Evolutionary conservation across 2,888 invertebrate species (phyloP).

Genomic region (Himalopsyche japonica): DNA sequence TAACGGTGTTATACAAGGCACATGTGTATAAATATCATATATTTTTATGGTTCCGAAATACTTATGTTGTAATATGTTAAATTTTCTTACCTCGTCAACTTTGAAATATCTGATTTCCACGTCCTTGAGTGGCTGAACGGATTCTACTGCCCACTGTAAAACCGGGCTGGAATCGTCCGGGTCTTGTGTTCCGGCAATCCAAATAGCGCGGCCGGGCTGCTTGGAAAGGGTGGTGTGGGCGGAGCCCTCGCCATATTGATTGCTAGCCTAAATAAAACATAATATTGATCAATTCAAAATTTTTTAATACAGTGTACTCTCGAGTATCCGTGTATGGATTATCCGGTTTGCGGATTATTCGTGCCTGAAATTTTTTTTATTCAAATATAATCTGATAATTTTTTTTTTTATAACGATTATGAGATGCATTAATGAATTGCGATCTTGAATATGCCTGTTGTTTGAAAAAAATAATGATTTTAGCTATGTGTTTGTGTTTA

Average conservation of each 20-base stretch:
- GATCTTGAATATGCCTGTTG: too few species aligned
- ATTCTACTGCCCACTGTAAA: conserved; percentile 55
- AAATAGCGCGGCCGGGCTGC: conserved; percentile 40
- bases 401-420: too few species aligned
- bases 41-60: too few species aligned
- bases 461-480: too few species aligned
- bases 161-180: conserved; percentile 45
- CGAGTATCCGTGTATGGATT: too few species aligned
- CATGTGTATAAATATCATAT: too few species aligned
- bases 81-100: conserved; percentile 46
- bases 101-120: conserved; percentile 54
- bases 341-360: too few species aligned
- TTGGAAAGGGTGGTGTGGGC: conserved; percentile 47
- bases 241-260: conserved; percentile 46
- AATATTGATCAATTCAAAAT: background rate
- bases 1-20: too few species aligned
- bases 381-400: too few species aligned
- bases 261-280: conserved; percentile 45
- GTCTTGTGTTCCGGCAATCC: conserved; percentile 33
- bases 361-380: too few species aligned
- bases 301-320: too few species aligned
- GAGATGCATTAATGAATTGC: too few species aligned
- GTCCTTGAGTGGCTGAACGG: conserved; percentile 50
- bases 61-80: background rate
- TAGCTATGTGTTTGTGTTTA: background rate